Evolutionary conservation across 2,888 invertebrate species (phyloP), one percentile per base, ranked within the genome.

Genomic region (Baronia brevicornis): DNA sequence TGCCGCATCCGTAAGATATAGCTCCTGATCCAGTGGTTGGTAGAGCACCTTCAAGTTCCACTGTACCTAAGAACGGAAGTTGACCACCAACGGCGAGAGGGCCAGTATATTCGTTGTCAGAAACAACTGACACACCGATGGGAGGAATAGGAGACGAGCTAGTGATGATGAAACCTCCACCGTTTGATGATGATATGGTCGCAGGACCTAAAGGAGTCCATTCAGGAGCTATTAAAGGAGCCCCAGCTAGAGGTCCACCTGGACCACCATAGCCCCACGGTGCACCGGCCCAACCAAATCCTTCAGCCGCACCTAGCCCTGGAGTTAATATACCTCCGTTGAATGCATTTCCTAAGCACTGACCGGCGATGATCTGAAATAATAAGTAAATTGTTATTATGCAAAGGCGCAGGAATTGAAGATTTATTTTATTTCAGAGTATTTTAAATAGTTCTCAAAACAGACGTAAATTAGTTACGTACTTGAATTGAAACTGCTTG

Each of bases 71-170:
- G 38, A 48, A 48, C 1, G 51, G 49, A 2, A 49, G 8, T 7
- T 40, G 17, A 5, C 49, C 47, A 12, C 27, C 28, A 1, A 44
- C 44, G 9, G 39, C 36, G 2, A 51, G 27, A 8, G 44, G 27
- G 4, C 48, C 46, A 29, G 41, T 41, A 23, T 63, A 60, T 2
- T 43, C 53, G 31, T 67, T 65, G 33, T 71, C 64, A 3, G 69
- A 69, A 4, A 51, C 20, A 6, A 47, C 38, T 1, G 46, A 41
- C 2, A 67, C 45, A 2, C 68, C 68, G 5, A 45, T 51, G 0
- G 68, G 66, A 2, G 57, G 42, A 5, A 61, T 51, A 0, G 60
- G 60, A 1, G 64, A 63, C 0, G 35, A 3, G 20, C 59, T 59
- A 5, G 56, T 51, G 9, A 46, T 35, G 4, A 38, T 29, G 12